A percentile compares a stretch with the other conserved stretches of the same genome.
Evolutionary conservation across 2,113 vertebrate genomes (phyloP).

Genomic region (Crotophaga sulcirostris): DNA sequence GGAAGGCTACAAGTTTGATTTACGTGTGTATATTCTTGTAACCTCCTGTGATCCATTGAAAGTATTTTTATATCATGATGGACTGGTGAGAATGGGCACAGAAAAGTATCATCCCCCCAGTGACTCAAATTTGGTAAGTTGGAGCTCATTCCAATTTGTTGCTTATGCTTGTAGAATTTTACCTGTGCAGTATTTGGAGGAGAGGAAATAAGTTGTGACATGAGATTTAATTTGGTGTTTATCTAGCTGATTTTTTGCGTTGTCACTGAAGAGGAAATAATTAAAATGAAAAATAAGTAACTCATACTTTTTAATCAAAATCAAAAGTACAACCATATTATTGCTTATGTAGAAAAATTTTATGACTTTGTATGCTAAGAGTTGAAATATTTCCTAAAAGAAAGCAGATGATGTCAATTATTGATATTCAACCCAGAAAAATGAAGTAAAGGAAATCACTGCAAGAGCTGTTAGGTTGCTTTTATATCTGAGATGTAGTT

Average conservation of each 20-base stretch:
- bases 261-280: background rate
- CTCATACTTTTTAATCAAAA: background rate
- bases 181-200: background rate
- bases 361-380: background rate
- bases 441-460: background rate
- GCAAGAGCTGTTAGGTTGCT: background rate
- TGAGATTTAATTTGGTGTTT: background rate
- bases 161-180: background rate
- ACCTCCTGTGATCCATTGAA: conserved; percentile 97
- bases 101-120: conserved; percentile 95
- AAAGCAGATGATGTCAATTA: background rate
- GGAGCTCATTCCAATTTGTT: background rate
- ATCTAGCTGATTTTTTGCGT: background rate
- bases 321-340: background rate
- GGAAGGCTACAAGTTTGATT: conserved; percentile 99
- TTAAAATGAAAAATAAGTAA: background rate
- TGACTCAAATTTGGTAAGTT: conserved; percentile 95
- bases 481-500: background rate
- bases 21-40: conserved; percentile 95
- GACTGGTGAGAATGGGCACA: conserved; percentile 96
- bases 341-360: background rate
- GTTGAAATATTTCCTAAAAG: background rate
- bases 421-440: background rate
- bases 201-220: background rate
- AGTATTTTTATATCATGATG: conserved; percentile 96